Evolutionary conservation across 1,140 invertebrate species (phyloP), one percentile per base, ranked within the genome.

Genomic region (Bathynomus jamesi): DNA sequence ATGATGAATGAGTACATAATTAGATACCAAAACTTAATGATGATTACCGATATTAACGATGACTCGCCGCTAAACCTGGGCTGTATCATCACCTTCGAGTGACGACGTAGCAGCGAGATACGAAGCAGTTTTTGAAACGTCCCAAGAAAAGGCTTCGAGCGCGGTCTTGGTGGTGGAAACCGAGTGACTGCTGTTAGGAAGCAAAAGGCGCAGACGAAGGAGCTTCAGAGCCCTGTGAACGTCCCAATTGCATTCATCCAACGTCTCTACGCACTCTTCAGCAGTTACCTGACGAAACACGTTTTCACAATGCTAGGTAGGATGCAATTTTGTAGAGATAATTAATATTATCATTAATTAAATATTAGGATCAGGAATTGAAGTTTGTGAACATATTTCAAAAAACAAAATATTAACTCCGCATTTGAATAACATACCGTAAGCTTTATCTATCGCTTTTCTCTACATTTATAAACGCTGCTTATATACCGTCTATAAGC

Each of bases 201-300:
- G 66, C 5, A 73, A 69, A 24, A 78, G 69, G 70, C 69, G 71
- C 5, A 72, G 61, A 11, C 71, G 71, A 17, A 73, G 69, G 28
- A 78, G 32, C 69, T 78, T 78, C 30, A 78, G 70, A 28, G 74
- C 76, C 27, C 74, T 73, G 76, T 94, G 88, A 0, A 96, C 89
- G 79, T 96, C 90, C 93, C 94, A 96, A 69, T 91, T 87, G 24
- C 91, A 90, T 31, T 90, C 87, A 78, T 95, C 90, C 3, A 97
- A 81, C 0, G 92, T 91, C 69, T 86, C 83, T 5, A 95, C 81
- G 79, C 94, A 96, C 63, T 90, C 88, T 73, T 91, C 89, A 0
- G 89, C 87, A 0, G 87, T 88, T 11, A 91, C 89, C 87, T 94
- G 82, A 66, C 67, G 27, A 61, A n/a, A n/a, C 30, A 40, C 40